Conservation (phyloP, 2,113 vertebrate species). For the Clupea harengus region DNA sequence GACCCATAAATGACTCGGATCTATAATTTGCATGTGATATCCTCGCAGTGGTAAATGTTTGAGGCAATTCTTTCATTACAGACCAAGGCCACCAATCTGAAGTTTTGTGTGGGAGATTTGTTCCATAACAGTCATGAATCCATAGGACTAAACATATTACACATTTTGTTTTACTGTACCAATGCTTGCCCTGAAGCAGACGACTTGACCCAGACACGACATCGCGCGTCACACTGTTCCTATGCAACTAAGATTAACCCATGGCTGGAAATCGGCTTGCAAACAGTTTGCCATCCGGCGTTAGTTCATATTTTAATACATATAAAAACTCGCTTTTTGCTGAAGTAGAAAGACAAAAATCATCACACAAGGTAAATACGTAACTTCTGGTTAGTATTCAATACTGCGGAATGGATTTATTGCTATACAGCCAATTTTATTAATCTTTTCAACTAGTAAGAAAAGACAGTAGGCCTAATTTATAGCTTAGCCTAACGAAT, state of each 20-base stretch:
- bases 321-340: constrained; percentile 36
- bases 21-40: not conserved
- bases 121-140: too few relatives aligned
- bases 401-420: not conserved
- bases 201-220: not conserved
- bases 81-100: not conserved
- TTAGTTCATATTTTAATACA: not conserved
- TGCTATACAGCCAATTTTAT: not conserved
- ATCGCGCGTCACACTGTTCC: not conserved
- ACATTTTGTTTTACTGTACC: too few relatives aligned
- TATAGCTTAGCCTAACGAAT: not conserved
- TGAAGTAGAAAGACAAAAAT: constrained; percentile 24
- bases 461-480: too few relatives aligned
- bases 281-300: not conserved
- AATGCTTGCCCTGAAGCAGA: not conserved
- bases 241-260: not conserved
- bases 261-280: not conserved
- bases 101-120: too few relatives aligned
- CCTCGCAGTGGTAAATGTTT: not conserved
- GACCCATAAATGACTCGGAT: constrained; percentile 27
- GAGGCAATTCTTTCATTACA: too few relatives aligned
- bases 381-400: not conserved
- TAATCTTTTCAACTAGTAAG: not conserved
- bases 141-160: too few relatives aligned
- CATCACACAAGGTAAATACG: constrained; percentile 21